phyloP scores from a whole-genome alignment of 2,113 vertebrate species.

The Sterna hirundo region DNA sequence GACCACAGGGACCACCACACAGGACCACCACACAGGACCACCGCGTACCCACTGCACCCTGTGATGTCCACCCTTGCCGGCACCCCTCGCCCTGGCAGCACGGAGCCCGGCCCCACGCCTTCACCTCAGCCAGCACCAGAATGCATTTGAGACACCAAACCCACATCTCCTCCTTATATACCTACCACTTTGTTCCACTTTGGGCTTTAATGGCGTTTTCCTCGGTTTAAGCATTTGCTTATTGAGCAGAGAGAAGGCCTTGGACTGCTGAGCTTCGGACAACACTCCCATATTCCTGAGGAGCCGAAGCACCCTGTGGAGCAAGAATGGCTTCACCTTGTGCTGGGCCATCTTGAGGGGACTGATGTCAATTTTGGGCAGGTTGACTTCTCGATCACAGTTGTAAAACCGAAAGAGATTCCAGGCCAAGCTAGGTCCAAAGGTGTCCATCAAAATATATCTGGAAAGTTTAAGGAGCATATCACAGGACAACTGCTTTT shows the following conservation, averaged over 20 bases:
- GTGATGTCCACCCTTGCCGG: neutral
- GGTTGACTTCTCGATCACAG: conserved; percentile 12
- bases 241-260: neutral
- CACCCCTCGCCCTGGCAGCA: neutral
- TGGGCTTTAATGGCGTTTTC: neutral
- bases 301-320: neutral
- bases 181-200: neutral
- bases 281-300: neutral
- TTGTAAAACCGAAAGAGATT: conserved; percentile 21
- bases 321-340: neutral
- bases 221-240: neutral
- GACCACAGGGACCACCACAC: fast-evolving
- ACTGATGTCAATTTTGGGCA: neutral
- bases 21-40: too few relatives aligned
- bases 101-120: fast-evolving
- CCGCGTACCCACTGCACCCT: fast-evolving
- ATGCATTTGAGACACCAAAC: neutral
- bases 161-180: neutral
- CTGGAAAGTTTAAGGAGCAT: conserved; percentile 29
- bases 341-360: conserved; percentile 4
- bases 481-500: conserved; percentile 9
- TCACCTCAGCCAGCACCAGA: neutral
- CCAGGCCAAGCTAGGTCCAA: conserved; percentile 29
- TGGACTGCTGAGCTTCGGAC: conserved; percentile 8
- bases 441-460: conserved; percentile 12